A percentile compares a stretch with the other conserved stretches of the same genome.
These are phyloP conservation scores for Pseudonaja textilis DNA, from an alignment of 2,113 vertebrate species.

Conservation along the genomic window DNA sequence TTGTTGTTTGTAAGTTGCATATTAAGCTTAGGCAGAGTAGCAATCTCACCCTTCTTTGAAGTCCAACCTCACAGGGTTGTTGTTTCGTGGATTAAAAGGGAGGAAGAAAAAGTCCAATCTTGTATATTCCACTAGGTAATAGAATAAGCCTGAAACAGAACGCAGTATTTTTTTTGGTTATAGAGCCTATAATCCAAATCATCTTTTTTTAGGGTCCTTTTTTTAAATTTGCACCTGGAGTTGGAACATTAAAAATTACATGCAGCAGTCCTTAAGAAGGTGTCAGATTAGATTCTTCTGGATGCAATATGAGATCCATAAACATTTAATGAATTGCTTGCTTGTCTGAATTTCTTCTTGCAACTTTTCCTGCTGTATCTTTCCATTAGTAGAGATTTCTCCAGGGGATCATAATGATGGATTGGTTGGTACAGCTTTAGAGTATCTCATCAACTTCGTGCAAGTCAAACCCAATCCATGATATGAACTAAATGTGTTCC, in stretches of 20 bases:
- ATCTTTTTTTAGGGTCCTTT: background rate
- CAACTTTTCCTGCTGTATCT: too few species aligned
- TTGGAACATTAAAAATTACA: background rate
- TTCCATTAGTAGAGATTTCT: background rate
- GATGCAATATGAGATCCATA: background rate
- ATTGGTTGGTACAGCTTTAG: conserved; percentile 10
- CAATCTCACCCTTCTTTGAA: background rate
- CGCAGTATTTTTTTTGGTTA: background rate
- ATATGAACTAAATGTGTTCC: background rate
- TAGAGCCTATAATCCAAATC: background rate
- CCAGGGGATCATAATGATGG: background rate
- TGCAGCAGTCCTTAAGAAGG: too few species aligned
- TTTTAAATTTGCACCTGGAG: background rate
- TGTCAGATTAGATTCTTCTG: background rate
- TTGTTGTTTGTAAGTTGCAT: background rate
- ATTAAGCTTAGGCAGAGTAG: background rate
- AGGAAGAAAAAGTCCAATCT: too few species aligned
- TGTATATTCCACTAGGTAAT: background rate
- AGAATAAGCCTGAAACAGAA: background rate
- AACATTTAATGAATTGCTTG: background rate
- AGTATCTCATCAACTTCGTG: conserved; percentile 7
- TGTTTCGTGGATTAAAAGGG: background rate
- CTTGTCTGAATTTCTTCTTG: too few species aligned
- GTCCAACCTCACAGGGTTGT: background rate
- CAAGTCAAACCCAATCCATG: conserved; percentile 21